phyloP scores from a whole-genome alignment of 2,113 vertebrate genomes.

The Eurypyga helias region DNA sequence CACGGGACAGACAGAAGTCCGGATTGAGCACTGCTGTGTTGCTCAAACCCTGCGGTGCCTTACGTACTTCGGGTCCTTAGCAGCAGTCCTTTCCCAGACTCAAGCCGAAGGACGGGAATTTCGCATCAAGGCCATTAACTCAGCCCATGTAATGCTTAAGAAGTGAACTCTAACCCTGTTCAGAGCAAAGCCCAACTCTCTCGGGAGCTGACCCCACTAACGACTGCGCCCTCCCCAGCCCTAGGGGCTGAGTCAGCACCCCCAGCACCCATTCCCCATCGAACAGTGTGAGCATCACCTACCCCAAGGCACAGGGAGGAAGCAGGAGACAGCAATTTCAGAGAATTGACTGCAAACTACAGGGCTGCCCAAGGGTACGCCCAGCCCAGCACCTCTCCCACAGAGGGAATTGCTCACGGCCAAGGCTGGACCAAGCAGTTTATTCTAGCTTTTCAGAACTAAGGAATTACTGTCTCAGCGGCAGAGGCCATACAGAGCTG shows the following conservation, averaged over 20 bases:
- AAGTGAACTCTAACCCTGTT: not conserved
- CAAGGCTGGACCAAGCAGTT: not conserved
- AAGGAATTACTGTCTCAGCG: not conserved
- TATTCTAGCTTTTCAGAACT: not conserved
- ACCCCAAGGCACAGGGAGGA: not conserved
- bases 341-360: not conserved
- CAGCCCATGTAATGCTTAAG: not conserved
- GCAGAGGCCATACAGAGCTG: not conserved
- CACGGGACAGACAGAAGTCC: not conserved
- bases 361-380: not conserved
- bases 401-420: not conserved
- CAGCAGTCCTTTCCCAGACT: not conserved
- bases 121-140: not conserved
- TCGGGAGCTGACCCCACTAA: not conserved
- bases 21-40: not conserved
- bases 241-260: accelerated
- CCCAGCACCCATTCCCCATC: not conserved
- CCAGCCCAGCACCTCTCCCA: not conserved
- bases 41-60: not conserved
- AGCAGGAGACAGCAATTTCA: not conserved
- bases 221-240: not conserved
- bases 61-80: not conserved
- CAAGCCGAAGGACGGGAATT: not conserved
- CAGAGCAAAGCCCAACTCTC: not conserved
- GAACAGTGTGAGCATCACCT: not conserved